Base-by-base conservation (phyloP, 2,797 vertebrate genomes). In the Melanotaenia nigrans region DNA sequence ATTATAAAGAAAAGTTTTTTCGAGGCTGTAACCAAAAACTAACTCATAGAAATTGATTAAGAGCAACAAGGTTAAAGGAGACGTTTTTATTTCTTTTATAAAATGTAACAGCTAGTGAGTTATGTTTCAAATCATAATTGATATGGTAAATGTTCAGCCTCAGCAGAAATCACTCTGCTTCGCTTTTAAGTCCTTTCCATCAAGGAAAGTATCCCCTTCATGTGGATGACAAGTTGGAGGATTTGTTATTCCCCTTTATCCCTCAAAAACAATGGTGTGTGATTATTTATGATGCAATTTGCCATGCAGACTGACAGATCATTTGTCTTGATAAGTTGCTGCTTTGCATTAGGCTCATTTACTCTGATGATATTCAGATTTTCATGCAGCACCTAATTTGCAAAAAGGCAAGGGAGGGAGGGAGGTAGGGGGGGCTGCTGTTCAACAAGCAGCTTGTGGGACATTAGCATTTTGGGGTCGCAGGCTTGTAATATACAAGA, bases 291-390 rank as follows among this genome's bases (percentile, higher is more conserved):
- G 90, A 87, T 84, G 81, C 84, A 85, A 89, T 93, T 93, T 89
- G 80, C 88, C 73, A 62, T 81, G 75, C 75, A 80, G 85, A 93
- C 83, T 93, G 92, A 90, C 92, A 92, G 92, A 93, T 92, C 91
- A 75, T 94, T 94, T 93, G 89, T 94, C 93, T 93, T 93, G 89
- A 92, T 92, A 92, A 92, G 90, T 88, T 91, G 91, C 91, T 90
- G 77, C 87, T 94, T 92, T 92, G 93, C 91, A 92, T 94, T 92
- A 87, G 75, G 78, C 90, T 93, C 88, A 92, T 94, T 95, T 93
- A 92, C 85, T 82, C 89, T 93, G 90, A 94, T 94, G 93, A 93
- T 94, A 95, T 94, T 95, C 90, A 90, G 77, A 94, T 93, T 92
- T 94, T 89, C 89, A 91, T 88, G 81, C 79, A 65, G 82, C 82